A percentile compares a stretch with the other conserved stretches of the same genome.
phyloP scores from a whole-genome alignment of 2,113 vertebrate species.

The Holacanthus passer region DNA sequence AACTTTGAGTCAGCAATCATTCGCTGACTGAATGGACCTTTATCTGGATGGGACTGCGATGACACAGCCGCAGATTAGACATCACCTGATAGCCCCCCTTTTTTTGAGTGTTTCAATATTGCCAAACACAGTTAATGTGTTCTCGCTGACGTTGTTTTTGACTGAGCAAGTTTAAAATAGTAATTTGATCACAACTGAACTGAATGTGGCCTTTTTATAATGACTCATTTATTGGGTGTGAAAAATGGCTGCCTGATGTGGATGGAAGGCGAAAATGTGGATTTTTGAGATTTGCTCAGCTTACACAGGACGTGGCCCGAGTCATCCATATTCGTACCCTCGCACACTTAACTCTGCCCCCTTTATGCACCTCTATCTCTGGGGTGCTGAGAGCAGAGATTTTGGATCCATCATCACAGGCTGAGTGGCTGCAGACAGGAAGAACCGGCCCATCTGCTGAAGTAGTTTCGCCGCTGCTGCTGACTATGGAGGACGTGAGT shows the following conservation, averaged over 20 bases:
- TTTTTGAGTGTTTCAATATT: background rate
- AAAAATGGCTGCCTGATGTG: constrained; percentile 25
- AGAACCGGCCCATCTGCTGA: constrained; percentile 69
- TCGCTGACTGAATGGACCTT: background rate
- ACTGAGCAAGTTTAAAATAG: background rate
- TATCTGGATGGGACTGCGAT: background rate
- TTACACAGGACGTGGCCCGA: constrained; percentile 6
- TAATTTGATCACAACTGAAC: background rate
- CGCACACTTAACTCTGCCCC: constrained; percentile 17
- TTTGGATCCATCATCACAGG: constrained; percentile 68
- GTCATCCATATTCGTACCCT: constrained; percentile 34
- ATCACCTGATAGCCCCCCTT: background rate
- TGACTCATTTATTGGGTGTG: constrained; percentile 20
- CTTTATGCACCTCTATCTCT: constrained; percentile 55
- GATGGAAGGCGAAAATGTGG: background rate
- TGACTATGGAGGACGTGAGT: constrained; percentile 16
- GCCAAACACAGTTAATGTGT: constrained; percentile 10
- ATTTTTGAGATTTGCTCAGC: constrained; percentile 24
- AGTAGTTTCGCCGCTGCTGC: constrained; percentile 56
- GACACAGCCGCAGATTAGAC: background rate
- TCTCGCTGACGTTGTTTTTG: background rate
- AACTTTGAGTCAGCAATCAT: constrained; percentile 10
- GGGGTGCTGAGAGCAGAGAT: constrained; percentile 62
- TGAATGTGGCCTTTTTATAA: background rate
- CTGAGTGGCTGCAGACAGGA: constrained; percentile 70